Evolutionary conservation across 1,140 invertebrate genomes (phyloP).

Genomic region (Zeugodacus cucurbitae): DNA sequence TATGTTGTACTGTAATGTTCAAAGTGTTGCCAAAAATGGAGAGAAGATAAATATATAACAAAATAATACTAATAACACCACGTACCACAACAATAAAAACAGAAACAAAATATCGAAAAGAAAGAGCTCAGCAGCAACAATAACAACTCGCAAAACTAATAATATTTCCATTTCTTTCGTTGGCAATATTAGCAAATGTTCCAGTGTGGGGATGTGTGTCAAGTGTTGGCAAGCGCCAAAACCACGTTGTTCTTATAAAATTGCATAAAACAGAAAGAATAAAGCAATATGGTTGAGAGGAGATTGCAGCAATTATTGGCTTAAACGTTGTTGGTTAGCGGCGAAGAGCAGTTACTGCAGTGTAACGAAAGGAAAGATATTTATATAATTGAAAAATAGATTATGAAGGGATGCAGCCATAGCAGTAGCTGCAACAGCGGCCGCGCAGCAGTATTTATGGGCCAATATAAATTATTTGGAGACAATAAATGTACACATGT

Average conservation of each 20-base stretch:
- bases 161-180: neutral
- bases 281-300: neutral
- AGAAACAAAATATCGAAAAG: neutral
- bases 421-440: too few species aligned
- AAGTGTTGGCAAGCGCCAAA: neutral
- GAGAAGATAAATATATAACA: neutral
- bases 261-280: neutral
- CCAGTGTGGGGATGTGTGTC: neutral
- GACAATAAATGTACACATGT: neutral
- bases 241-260: conserved; percentile 24
- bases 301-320: neutral
- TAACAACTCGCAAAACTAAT: neutral
- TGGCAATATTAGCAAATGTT: neutral
- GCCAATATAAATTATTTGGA: conserved; percentile 4
- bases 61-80: conserved; percentile 22
- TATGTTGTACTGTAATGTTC: neutral
- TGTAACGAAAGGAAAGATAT: neutral
- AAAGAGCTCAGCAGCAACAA: neutral
- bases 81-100: neutral
- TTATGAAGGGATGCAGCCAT: neutral
- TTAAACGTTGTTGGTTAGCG: neutral
- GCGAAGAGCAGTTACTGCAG: neutral
- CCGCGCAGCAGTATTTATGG: neutral
- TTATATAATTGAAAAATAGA: neutral
- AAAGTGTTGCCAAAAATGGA: neutral